Percentiles rank a stretch among this genome's conserved stretches.
Conservation (phyloP, 2,113 vertebrate species). For the Syrrhaptes paradoxus region DNA sequence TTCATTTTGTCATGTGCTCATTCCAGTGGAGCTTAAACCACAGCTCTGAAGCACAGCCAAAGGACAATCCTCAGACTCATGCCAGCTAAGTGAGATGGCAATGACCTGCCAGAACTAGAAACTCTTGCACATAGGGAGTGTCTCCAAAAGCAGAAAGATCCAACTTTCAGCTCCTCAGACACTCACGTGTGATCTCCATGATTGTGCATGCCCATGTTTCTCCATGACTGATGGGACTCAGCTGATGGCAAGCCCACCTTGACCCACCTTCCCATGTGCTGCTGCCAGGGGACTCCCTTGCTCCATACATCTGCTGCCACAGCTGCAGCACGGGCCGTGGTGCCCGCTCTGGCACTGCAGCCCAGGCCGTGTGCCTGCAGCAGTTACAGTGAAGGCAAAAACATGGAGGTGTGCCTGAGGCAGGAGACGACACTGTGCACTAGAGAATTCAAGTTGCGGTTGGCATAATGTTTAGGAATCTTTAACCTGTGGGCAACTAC, state of each 20-base stretch:
- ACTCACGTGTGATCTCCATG: not conserved
- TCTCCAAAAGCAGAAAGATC: not conserved
- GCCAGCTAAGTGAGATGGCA: not conserved
- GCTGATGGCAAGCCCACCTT: not conserved
- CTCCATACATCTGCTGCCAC: not conserved
- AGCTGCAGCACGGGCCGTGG: not conserved
- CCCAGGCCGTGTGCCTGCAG: accelerated
- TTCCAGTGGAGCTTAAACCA: not conserved
- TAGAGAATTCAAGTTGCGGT: not conserved
- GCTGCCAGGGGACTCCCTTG: not conserved
- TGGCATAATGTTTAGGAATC: not conserved
- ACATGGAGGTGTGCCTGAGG: not conserved
- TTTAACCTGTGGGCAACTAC: not conserved
- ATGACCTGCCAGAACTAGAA: not conserved
- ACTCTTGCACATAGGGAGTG: not conserved
- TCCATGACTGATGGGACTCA: accelerated
- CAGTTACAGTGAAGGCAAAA: not conserved
- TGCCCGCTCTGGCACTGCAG: not conserved
- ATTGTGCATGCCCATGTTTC: not conserved
- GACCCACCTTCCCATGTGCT: not conserved
- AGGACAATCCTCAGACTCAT: not conserved
- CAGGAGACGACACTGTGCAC: not conserved
- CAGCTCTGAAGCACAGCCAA: not conserved
- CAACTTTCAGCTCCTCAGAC: not conserved
- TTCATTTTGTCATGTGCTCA: not conserved